phyloP scores from a whole-genome alignment of 1,140 invertebrate genomes.

The Drosophila arawakana region DNA sequence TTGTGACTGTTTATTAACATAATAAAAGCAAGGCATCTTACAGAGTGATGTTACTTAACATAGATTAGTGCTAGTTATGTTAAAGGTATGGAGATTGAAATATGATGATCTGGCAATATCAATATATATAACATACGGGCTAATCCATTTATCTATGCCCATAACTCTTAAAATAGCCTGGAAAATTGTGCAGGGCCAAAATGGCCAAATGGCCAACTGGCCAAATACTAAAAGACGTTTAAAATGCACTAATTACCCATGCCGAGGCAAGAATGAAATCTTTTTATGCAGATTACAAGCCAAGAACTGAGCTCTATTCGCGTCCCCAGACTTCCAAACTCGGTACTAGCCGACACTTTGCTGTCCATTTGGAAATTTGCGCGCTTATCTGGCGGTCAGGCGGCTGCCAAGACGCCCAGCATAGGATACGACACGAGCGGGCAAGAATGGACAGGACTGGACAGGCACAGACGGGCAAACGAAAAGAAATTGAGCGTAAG shows the following conservation, averaged over 20 bases:
- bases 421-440: conserved; percentile 48
- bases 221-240: conserved; percentile 78
- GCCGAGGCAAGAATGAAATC: conserved; percentile 58
- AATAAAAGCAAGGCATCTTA: too few species aligned
- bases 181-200: conserved; percentile 69
- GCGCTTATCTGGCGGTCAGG: conserved; percentile 74
- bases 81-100: too few species aligned
- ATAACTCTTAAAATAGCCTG: conserved; percentile 83
- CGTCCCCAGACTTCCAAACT: conserved; percentile 10
- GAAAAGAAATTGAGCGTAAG: conserved; percentile 78
- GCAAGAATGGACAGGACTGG: conserved; percentile 5
- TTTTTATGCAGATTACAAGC: conserved; percentile 73
- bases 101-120: too few species aligned
- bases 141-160: conserved; percentile 84
- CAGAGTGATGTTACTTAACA: too few species aligned
- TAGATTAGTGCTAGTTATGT: too few species aligned
- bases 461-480: conserved; percentile 5
- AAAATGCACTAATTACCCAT: conserved; percentile 84
- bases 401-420: conserved; percentile 60
- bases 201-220: conserved; percentile 23
- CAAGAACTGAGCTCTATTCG: conserved; percentile 27
- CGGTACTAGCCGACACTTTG: conserved; percentile 64
- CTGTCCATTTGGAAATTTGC: conserved; percentile 81
- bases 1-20: too few species aligned
- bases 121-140: too few species aligned